Evolutionary conservation across 2,888 invertebrate genomes (phyloP), one percentile per base, ranked within the genome.

Genomic region (Erebia epiphron): DNA sequence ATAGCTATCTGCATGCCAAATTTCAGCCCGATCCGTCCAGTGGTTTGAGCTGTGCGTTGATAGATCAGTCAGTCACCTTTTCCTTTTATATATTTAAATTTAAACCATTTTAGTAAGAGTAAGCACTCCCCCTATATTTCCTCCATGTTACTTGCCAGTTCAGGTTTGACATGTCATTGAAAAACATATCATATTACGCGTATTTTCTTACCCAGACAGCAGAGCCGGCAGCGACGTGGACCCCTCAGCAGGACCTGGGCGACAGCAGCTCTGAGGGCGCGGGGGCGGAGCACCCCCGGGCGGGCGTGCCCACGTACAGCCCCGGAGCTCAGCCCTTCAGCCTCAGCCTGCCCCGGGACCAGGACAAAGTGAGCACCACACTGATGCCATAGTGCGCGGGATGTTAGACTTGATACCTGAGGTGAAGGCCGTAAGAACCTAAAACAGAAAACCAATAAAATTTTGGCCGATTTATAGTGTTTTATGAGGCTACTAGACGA

Each of bases 161-260:
- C n/a, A n/a, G n/a, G n/a, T n/a, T n/a, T n/a, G n/a, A n/a, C n/a
- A n/a, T n/a, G 50, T 50, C n/a, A 50, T 50, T 5, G 16, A 0
- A n/a, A 50, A 8, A 14, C 50, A n/a, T 16, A 16, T 10, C 1
- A 2, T 52, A 1, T 21, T 7, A 21, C 18, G 4, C 26, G 9
- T 11, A 5, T 60, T 21, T 1, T 46, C 18, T 4, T 13, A 14
- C 35, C 7, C 16, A 72, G 74, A 67, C 21, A 18, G 58, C 54
- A 26, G 71, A 73, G 1, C 65, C 79, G 0, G 83, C 84, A 0
- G 77, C 87, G 0, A 75, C 95, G 0, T 98, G 97, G 98, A 97
- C 97, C 0, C 97, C 98, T 0, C 97, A 97, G 80, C 97, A 97
- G 83, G 98, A 98, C 85, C 93, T 98, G n/a, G 96, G 96, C 4